Conservation (phyloP, 2,888 invertebrate species). For the Tryphoninae sp. region DNA sequence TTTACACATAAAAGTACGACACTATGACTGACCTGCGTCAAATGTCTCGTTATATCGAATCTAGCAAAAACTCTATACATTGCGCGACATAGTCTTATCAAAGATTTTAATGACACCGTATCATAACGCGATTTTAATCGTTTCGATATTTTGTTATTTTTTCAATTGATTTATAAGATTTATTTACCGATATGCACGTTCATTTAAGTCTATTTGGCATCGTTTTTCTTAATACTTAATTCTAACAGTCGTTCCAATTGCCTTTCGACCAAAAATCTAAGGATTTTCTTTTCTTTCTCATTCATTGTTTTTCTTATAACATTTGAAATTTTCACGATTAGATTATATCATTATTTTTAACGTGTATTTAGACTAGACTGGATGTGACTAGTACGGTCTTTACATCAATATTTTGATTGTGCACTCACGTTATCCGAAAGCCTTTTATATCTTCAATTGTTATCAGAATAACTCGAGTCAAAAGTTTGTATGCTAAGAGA, state of each 20-base stretch:
- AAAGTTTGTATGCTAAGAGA: slow-evolving; percentile 15
- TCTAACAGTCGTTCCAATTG: slow-evolving; percentile 7
- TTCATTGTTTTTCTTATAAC: not conserved
- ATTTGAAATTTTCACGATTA: slow-evolving; percentile 39
- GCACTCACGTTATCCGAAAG: slow-evolving; percentile 64
- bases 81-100: slow-evolving; percentile 19
- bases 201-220: slow-evolving; percentile 58
- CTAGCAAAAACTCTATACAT: slow-evolving; percentile 36
- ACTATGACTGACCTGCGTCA: slow-evolving; percentile 35
- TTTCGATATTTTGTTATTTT: slow-evolving; percentile 4
- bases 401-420: slow-evolving; percentile 63
- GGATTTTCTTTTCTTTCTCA: not conserved
- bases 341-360: slow-evolving; percentile 38
- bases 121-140: not conserved
- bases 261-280: not conserved
- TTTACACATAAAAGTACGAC: slow-evolving; percentile 43
- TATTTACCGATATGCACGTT: slow-evolving; percentile 51
- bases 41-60: slow-evolving; percentile 37
- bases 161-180: not conserved
- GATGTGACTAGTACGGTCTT: slow-evolving; percentile 39
- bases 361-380: slow-evolving; percentile 26
- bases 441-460: slow-evolving; percentile 28
- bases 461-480: not conserved
- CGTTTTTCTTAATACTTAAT: slow-evolving; percentile 55
- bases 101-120: slow-evolving; percentile 14